Evolutionary conservation across 2,113 vertebrate species (phyloP).

Genomic region (Pteropus alecto): DNA sequence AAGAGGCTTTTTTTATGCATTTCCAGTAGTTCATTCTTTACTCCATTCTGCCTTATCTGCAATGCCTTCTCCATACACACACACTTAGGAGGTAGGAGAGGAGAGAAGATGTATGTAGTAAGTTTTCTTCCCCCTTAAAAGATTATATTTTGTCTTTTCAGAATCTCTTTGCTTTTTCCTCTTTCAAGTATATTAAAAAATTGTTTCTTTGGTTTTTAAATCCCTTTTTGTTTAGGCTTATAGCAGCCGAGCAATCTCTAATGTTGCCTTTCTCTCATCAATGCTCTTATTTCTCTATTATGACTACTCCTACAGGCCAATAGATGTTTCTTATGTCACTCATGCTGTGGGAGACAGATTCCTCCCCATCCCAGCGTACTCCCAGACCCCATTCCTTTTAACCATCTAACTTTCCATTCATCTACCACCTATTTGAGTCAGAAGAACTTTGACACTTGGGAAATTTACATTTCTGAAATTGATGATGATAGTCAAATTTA

Average conservation of each 20-base stretch:
- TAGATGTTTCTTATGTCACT: not conserved
- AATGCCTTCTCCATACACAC: not conserved
- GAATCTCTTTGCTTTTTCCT: not conserved
- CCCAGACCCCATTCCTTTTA: not conserved
- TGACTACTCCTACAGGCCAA: not conserved
- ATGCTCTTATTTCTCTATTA: not conserved
- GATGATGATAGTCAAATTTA: constrained; percentile 1
- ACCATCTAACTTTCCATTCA: not conserved
- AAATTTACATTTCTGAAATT: not conserved
- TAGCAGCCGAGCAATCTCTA: not conserved
- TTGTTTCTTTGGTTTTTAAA: constrained; percentile 29
- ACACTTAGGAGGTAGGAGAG: not conserved
- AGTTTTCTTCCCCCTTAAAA: not conserved
- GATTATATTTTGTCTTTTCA: not conserved
- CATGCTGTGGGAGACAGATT: not conserved
- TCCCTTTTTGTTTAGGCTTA: not conserved
- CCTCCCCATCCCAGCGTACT: not conserved
- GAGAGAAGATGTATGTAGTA: not conserved
- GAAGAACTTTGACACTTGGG: not conserved
- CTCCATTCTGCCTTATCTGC: not conserved
- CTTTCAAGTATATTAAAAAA: constrained; percentile 3
- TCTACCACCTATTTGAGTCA: not conserved
- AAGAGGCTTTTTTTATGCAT: not conserved
- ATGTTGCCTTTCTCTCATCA: not conserved
- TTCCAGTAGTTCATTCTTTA: not conserved